Evolutionary conservation across 1,140 invertebrate genomes (phyloP), one percentile per base, ranked within the genome.

Genomic region (Orchestia grillus): DNA sequence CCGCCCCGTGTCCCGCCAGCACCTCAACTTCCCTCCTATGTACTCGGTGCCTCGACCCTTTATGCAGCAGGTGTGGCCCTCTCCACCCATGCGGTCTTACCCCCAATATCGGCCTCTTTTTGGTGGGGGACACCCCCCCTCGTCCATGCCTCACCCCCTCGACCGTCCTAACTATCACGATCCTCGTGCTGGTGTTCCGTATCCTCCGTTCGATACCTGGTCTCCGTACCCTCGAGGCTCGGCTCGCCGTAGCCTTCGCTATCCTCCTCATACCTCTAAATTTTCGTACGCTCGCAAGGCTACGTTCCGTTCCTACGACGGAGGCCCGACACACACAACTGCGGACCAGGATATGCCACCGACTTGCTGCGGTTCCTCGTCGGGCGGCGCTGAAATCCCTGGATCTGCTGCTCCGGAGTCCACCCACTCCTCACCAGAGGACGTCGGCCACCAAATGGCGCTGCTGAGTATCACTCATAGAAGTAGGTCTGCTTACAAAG

Each of bases 151-250:
- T 43, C 19, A 43, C 19, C 43, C 16, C 43, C 90, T 42, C 23
- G 41, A 44, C 90, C 90, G 15, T 43, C 42, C 43, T 45, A 4
- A 40, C 36, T 47, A 47, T 94, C 92, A 42, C 44, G 92, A 94
- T 40, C 92, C 43, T 40, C 43, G 92, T 8, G 3, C 43, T 19
- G 40, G 36, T 94, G 36, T 19, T 40, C 92, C 92, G 44, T 94
- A 94, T n/a, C 92, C 92, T 44, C 92, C 92, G 8, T 94, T 94
- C 43, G 96, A 96, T 41, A 62, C 88, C 36, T 62, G 90, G 90
- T 41, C 45, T 36, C 96, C 91, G 88, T 94, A 87, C 44, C 62
- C 62, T 77, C n/a, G 95, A 1, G 77, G 92, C 16, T 47, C 92
- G 45, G 62, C 91, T 87, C 87, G 95, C 45, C 87, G 95, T 28